Evolutionary conservation across 2,797 vertebrate species (phyloP).

Genomic region (Gila robusta): DNA sequence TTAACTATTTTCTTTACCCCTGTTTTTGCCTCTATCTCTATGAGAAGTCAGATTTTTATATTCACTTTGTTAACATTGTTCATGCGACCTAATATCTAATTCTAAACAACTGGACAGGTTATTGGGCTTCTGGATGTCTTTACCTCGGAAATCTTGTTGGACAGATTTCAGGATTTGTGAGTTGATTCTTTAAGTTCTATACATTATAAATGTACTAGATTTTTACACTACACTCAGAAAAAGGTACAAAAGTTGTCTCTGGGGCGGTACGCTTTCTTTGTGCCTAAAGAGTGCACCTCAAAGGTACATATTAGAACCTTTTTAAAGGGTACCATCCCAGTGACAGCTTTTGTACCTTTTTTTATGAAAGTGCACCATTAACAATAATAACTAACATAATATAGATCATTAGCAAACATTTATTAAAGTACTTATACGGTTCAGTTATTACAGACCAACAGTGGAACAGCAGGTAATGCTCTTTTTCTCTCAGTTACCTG

Average conservation of each 20-base stretch:
- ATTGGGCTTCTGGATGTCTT: constrained; percentile 96
- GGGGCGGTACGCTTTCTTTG: too few relatives aligned
- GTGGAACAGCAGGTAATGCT: background rate
- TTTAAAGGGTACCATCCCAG: background rate
- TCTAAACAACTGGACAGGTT: constrained; percentile 79
- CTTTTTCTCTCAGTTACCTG: constrained; percentile 82
- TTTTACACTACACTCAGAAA: background rate
- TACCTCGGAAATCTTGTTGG: constrained; percentile 89
- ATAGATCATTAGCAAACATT: background rate
- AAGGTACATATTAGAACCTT: background rate
- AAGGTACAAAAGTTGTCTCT: background rate
- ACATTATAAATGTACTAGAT: background rate
- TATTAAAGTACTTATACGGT: constrained; percentile 43
- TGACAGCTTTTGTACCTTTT: background rate
- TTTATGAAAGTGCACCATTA: background rate
- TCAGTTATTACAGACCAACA: constrained; percentile 51
- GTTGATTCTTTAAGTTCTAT: constrained; percentile 67
- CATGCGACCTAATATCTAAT: background rate
- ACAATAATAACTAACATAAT: background rate
- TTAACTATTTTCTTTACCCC: background rate
- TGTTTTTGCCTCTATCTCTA: background rate
- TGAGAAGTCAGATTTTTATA: background rate
- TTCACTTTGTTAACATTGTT: background rate
- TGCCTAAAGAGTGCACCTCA: too few relatives aligned
- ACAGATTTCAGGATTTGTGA: constrained; percentile 95